These are phyloP conservation scores for Zophobas atratus DNA, from an alignment of 1,140 invertebrate genomes.

Conservation along the genomic window DNA sequence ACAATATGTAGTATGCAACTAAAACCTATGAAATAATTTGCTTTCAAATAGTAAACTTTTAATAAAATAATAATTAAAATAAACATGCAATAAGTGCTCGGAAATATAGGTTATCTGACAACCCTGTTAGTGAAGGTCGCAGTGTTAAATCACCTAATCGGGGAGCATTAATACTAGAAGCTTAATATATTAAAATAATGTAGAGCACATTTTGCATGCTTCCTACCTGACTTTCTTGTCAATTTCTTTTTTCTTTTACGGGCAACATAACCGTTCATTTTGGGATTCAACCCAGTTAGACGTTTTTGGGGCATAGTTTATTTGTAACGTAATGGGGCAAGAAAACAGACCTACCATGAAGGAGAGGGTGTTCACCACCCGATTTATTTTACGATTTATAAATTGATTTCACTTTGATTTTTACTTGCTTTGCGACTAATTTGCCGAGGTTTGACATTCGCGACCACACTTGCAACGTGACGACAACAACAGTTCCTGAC, in stretches of 20 bases:
- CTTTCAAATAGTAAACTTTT: neutral
- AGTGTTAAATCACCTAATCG: constrained; percentile 18
- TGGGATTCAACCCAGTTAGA: constrained; percentile 28
- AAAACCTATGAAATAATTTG: neutral
- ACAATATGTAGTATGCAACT: neutral
- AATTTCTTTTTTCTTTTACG: constrained; percentile 52
- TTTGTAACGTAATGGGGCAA: constrained; percentile 15
- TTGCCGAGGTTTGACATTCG: constrained; percentile 26
- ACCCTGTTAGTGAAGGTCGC: constrained; percentile 24
- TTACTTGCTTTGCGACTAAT: constrained; percentile 7
- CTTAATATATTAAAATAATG: constrained; percentile 7
- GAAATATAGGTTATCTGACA: constrained; percentile 26
- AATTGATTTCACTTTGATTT: constrained; percentile 18
- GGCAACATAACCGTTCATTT: constrained; percentile 47
- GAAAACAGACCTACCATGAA: constrained; percentile 42
- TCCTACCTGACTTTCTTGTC: constrained; percentile 54
- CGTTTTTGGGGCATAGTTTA: constrained; percentile 40
- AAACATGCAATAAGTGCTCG: constrained; percentile 44
- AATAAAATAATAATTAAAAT: constrained; percentile 8
- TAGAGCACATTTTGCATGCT: constrained; percentile 49
- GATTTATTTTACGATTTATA: constrained; percentile 11
- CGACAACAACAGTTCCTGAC: neutral
- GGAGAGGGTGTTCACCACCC: constrained; percentile 27
- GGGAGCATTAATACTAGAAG: constrained; percentile 36
- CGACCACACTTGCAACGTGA: constrained; percentile 4